phyloP scores from a whole-genome alignment of 2,113 vertebrate species.

The Pelodiscus sinensis region DNA sequence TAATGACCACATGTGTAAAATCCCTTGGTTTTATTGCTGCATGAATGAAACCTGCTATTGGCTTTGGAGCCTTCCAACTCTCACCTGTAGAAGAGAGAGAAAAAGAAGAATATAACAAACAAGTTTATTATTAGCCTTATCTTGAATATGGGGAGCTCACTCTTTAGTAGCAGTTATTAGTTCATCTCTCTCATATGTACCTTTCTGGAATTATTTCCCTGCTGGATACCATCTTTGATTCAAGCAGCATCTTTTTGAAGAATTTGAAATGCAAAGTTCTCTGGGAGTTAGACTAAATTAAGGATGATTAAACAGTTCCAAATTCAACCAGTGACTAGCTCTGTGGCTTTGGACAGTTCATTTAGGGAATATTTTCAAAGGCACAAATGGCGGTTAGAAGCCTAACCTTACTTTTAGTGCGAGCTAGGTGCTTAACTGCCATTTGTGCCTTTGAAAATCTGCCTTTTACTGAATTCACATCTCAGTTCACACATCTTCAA shows the following conservation, averaged over 20 bases:
- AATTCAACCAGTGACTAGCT: not conserved
- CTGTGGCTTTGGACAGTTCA: not conserved
- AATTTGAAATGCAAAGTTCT: not conserved
- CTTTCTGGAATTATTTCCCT: not conserved
- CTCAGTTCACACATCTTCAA: not conserved
- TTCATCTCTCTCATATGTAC: not conserved
- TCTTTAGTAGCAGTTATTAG: not conserved
- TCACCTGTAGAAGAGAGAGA: not conserved
- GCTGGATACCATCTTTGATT: not conserved
- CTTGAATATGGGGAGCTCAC: not conserved
- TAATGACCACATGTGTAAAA: not conserved
- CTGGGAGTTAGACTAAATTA: not conserved
- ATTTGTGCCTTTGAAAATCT: not conserved
- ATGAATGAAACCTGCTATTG: not conserved
- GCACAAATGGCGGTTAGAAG: not conserved
- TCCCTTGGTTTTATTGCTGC: constrained; percentile 5
- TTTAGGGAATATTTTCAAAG: not conserved
- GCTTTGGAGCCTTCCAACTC: not conserved
- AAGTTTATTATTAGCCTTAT: not conserved
- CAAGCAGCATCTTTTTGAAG: fast-evolving
- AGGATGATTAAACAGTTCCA: not conserved
- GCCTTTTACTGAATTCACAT: not conserved
- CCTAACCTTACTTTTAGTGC: not conserved
- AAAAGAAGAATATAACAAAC: not conserved
- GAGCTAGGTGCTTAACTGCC: not conserved